phyloP scores from a whole-genome alignment of 2,113 vertebrate species.

The Tiliqua scincoides region DNA sequence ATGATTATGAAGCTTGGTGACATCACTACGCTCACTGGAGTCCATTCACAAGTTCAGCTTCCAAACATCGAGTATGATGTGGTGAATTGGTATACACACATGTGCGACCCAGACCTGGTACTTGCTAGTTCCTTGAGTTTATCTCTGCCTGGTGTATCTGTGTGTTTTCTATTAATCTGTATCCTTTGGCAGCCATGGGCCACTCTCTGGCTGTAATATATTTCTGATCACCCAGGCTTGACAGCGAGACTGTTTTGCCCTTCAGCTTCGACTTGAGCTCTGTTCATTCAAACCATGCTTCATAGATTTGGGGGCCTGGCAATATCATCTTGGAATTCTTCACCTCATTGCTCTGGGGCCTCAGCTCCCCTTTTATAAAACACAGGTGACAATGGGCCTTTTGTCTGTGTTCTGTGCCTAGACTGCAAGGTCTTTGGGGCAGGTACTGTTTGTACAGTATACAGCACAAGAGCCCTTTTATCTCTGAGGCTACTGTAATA shows the following conservation, averaged over 20 bases:
- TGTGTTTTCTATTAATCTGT: background rate
- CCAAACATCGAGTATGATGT: background rate
- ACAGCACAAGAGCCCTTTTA: slow-evolving; percentile 23
- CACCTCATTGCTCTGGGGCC: slow-evolving; percentile 29
- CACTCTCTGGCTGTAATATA: background rate
- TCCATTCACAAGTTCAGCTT: background rate
- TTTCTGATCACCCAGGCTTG: slow-evolving; percentile 27
- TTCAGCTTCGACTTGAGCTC: slow-evolving; percentile 12
- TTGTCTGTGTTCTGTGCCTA: slow-evolving; percentile 5
- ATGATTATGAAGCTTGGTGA: no score
- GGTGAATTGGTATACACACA: background rate
- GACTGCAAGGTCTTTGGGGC: slow-evolving; percentile 21
- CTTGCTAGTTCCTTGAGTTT: background rate
- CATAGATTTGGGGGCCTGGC: background rate
- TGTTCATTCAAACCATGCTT: slow-evolving; percentile 20
- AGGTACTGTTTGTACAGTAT: background rate
- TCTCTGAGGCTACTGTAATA: slow-evolving; percentile 19
- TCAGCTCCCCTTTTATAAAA: slow-evolving; percentile 19
- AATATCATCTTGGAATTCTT: slow-evolving; percentile 30
- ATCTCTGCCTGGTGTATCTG: background rate
- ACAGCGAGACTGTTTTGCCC: background rate
- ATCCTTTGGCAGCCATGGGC: background rate
- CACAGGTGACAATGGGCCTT: background rate
- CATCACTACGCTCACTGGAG: no score
- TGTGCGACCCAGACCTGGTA: background rate